Conservation (phyloP, 2,113 vertebrate species). For the Amblyopsis rosae region DNA sequence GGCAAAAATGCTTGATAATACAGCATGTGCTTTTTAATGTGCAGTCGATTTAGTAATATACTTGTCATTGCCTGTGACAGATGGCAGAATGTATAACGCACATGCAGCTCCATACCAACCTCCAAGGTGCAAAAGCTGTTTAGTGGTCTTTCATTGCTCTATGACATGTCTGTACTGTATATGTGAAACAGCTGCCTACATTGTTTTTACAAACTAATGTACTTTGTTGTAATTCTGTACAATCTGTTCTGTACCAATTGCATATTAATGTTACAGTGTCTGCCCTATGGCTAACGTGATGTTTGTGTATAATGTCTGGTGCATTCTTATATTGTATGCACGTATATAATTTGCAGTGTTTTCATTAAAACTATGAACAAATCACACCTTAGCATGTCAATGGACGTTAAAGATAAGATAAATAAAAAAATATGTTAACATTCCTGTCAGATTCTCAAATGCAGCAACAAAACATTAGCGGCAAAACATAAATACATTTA, state of each 20-base stretch:
- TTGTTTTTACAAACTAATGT: conserved; percentile 12
- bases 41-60: conserved; percentile 57
- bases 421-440: conserved; percentile 19
- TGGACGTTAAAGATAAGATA: conserved; percentile 21
- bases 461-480: conserved; percentile 50
- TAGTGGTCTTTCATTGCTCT: conserved; percentile 13
- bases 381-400: conserved; percentile 23
- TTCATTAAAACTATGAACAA: not conserved
- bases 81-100: conserved; percentile 44
- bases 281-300: conserved; percentile 36
- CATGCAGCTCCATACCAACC: conserved; percentile 37
- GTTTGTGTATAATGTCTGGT: not conserved
- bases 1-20: conserved; percentile 55
- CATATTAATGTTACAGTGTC: conserved; percentile 24
- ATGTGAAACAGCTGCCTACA: conserved; percentile 15
- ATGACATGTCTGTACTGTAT: not conserved
- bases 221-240: not conserved
- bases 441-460: conserved; percentile 45
- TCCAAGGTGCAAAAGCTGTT: conserved; percentile 41
- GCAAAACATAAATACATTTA: conserved; percentile 80
- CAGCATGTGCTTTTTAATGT: conserved; percentile 73
- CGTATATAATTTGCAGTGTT: too few species aligned
- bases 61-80: conserved; percentile 36
- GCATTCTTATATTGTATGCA: too few species aligned
- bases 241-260: conserved; percentile 15